Conservation (phyloP, 2,113 vertebrate species). For the Lichenostomus cassidix region DNA sequence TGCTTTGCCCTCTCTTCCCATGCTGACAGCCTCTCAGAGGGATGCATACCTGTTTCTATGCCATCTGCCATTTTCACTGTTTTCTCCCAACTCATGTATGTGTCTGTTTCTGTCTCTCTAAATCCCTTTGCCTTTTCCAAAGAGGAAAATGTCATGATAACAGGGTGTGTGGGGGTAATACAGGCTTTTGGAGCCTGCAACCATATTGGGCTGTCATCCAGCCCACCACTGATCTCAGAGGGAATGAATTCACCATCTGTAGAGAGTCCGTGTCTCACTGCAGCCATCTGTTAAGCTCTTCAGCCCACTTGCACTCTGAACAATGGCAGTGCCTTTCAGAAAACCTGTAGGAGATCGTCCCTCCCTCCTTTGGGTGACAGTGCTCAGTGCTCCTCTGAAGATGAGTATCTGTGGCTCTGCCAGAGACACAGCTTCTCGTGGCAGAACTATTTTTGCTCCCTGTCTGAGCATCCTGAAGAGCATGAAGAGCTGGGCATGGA, state of each 20-base stretch:
- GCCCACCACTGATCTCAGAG: constrained; percentile 42
- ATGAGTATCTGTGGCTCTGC: neutral
- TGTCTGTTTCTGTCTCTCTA: constrained; percentile 35
- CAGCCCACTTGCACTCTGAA: constrained; percentile 71
- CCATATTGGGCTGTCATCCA: constrained; percentile 62
- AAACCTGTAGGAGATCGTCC: constrained; percentile 40
- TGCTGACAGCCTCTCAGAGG: neutral
- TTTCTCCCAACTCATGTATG: neutral
- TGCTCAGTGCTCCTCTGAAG: neutral
- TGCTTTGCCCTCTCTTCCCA: neutral
- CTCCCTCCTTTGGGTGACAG: constrained; percentile 3
- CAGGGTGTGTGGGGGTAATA: constrained; percentile 52
- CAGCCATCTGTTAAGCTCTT: constrained; percentile 72
- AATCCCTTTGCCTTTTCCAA: constrained; percentile 40
- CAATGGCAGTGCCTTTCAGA: constrained; percentile 63
- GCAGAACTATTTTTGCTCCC: neutral
- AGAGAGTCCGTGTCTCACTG: constrained; percentile 68
- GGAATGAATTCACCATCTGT: constrained; percentile 72
- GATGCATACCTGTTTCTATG: neutral
- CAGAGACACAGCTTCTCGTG: neutral
- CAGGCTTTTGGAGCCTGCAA: constrained; percentile 56
- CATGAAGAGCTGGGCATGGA: neutral
- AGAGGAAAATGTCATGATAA: constrained; percentile 61
- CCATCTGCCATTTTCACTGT: constrained; percentile 17
- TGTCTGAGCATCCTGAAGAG: neutral